Evolutionary conservation across 2,113 vertebrate species (phyloP).

Genomic region (Gulo gulo): DNA sequence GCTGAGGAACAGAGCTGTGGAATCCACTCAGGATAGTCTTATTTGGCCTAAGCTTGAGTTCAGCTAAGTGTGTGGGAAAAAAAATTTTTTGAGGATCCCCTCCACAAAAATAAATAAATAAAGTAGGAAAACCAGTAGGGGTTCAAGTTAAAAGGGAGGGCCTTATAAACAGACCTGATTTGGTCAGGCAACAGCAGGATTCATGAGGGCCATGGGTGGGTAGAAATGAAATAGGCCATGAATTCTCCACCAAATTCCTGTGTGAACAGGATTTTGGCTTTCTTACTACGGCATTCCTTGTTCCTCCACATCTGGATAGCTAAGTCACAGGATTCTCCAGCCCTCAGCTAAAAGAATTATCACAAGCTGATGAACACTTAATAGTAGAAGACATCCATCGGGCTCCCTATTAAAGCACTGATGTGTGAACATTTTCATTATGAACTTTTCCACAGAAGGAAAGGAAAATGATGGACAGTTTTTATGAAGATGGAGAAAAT

Average conservation of each 20-base stretch:
- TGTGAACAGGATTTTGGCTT: not conserved
- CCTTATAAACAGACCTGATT: constrained; percentile 36
- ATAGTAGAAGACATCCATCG: not conserved
- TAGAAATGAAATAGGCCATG: constrained; percentile 69
- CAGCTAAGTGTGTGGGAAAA: not conserved
- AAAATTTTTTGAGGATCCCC: not conserved
- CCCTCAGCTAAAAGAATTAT: not conserved
- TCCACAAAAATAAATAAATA: not conserved
- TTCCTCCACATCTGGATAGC: not conserved
- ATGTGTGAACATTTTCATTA: not conserved
- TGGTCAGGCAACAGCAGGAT: not conserved
- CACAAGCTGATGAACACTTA: not conserved
- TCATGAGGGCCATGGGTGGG: constrained; percentile 29
- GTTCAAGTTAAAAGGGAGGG: constrained; percentile 27
- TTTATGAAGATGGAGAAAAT: not conserved
- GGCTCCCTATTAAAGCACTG: not conserved
- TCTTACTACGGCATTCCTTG: not conserved
- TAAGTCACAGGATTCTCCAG: not conserved
- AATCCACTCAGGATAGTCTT: not conserved
- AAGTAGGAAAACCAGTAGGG: not conserved
- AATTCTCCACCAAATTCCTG: constrained; percentile 54
- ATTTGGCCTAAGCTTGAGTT: not conserved
- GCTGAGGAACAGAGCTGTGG: not conserved
- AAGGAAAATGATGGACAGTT: not conserved
- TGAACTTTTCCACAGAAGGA: not conserved